Conservation (phyloP, 2,888 invertebrate genomes). For the Spilarctia lutea region DNA sequence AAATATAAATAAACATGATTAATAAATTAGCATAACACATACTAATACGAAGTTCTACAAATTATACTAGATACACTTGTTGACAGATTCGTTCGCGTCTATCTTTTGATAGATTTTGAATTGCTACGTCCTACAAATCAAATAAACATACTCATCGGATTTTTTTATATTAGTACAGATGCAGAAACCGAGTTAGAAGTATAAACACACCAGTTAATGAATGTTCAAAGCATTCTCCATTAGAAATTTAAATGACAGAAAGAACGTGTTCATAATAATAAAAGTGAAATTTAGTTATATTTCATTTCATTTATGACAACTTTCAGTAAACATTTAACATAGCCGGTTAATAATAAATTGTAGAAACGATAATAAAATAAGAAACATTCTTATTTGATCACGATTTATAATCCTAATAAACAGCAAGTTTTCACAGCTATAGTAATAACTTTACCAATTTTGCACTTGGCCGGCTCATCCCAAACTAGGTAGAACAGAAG, state of each 20-base stretch:
- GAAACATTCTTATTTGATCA: no score
- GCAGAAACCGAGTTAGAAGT: neutral
- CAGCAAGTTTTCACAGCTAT: neutral
- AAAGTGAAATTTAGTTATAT: conserved; percentile 2
- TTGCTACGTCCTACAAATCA: no score
- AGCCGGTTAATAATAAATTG: neutral
- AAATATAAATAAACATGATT: no score
- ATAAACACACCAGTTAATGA: neutral
- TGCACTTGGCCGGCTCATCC: no score
- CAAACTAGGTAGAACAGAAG: no score
- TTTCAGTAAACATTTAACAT: conserved; percentile 4
- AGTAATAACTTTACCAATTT: no score
- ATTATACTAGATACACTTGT: no score
- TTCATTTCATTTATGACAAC: neutral
- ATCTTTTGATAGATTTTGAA: no score
- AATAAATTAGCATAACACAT: no score
- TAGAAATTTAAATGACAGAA: neutral
- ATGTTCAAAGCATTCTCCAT: neutral
- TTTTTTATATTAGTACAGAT: no score
- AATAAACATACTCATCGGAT: neutral
- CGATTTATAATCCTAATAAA: neutral
- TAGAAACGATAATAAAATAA: neutral
- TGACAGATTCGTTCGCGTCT: no score
- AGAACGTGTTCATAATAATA: neutral
- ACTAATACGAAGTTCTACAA: no score